Evolutionary conservation across 2,888 invertebrate genomes (phyloP).

Genomic region (Adelphocoris suturalis): DNA sequence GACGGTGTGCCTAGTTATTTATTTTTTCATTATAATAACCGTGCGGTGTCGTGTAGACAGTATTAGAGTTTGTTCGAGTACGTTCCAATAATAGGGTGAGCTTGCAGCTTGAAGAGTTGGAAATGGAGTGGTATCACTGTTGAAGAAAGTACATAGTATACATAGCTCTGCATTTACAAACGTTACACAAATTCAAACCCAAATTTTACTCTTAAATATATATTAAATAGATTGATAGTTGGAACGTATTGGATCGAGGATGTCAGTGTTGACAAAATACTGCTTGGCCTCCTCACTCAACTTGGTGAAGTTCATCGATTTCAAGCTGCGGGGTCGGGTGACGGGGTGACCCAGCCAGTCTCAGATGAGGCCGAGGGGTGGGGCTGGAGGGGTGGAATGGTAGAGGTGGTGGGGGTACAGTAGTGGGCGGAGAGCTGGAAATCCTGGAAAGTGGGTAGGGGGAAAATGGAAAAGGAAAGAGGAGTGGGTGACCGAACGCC

Average conservation of each 20-base stretch:
- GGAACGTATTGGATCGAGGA: background rate
- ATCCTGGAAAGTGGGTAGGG: background rate
- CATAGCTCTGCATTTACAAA: too few relatives aligned
- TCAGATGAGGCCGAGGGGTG: background rate
- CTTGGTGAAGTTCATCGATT: constrained; percentile 31
- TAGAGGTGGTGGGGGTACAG: too few relatives aligned
- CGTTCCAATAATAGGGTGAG: too few relatives aligned
- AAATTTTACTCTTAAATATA: too few relatives aligned
- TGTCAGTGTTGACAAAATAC: constrained; percentile 20
- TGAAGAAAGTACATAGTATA: too few relatives aligned
- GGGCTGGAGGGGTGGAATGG: background rate
- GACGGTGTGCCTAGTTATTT: too few relatives aligned
- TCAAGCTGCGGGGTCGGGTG: constrained; percentile 30
- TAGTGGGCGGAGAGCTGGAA: background rate
- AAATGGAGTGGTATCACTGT: too few relatives aligned
- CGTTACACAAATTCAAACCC: too few relatives aligned
- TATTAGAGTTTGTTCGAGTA: too few relatives aligned
- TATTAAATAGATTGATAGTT: background rate
- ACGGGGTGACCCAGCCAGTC: background rate
- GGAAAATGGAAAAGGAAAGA: background rate
- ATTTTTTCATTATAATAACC: too few relatives aligned
- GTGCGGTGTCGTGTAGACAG: too few relatives aligned
- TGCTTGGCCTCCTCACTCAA: constrained; percentile 4
- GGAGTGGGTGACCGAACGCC: background rate
- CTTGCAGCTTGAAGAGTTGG: too few relatives aligned